Evolutionary conservation across 2,113 vertebrate genomes (phyloP).

Genomic region (Chinchilla lanigera): DNA sequence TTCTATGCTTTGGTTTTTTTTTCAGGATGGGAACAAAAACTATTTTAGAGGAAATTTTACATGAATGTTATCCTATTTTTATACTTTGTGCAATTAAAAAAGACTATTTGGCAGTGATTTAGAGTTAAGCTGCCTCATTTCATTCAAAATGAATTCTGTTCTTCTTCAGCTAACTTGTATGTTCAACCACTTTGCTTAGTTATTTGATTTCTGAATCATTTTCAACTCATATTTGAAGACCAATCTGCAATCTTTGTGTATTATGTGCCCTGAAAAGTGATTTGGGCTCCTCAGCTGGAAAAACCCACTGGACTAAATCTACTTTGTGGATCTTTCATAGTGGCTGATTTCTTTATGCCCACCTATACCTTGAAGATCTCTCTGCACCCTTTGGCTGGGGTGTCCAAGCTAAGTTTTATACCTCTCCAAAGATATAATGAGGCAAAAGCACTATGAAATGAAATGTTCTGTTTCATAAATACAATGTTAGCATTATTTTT

Average conservation of each 20-base stretch:
- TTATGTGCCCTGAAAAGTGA: conserved; percentile 11
- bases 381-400: background rate
- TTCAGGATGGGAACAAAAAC: conserved; percentile 35
- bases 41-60: background rate
- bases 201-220: conserved; percentile 2
- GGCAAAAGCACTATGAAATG: background rate
- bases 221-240: conserved; percentile 31
- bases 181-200: background rate
- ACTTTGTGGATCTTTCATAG: background rate
- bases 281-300: background rate
- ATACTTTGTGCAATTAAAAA: background rate
- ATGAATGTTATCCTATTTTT: background rate
- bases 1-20: background rate
- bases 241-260: background rate
- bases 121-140: background rate
- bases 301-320: background rate
- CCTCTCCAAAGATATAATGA: conserved; percentile 18
- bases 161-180: background rate
- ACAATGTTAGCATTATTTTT: background rate
- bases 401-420: conserved; percentile 19
- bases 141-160: background rate
- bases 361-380: background rate
- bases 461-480: conserved; percentile 30
- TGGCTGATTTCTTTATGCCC: background rate
- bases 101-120: conserved; percentile 15